Conservation (phyloP, 2,888 invertebrate genomes). For the Melinaea menophilus region DNA sequence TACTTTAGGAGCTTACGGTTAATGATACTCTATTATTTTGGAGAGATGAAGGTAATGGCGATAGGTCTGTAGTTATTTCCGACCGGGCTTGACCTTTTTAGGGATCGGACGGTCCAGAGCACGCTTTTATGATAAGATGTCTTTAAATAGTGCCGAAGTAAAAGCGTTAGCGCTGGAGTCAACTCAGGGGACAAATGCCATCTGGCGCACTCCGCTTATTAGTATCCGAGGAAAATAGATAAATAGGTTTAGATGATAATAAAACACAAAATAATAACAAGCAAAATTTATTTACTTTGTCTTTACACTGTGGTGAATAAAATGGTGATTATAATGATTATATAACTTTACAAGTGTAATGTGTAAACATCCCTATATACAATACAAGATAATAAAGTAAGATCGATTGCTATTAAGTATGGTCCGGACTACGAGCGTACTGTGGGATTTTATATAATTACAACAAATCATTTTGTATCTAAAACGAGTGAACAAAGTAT, state of each 20-base stretch:
- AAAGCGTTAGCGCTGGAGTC: too few species aligned
- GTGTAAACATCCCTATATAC: constrained; percentile 61
- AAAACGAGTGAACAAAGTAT: background rate
- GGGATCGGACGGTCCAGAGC: too few species aligned
- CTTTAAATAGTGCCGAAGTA: too few species aligned
- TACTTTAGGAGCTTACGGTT: too few species aligned
- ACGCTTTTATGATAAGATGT: too few species aligned
- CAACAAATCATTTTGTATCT: background rate
- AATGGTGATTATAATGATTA: constrained; percentile 52
- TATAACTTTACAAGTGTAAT: constrained; percentile 52
- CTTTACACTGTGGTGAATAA: constrained; percentile 62
- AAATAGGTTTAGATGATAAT: constrained; percentile 15
- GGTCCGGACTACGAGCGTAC: background rate
- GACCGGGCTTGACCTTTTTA: too few species aligned
- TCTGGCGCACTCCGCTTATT: too few species aligned
- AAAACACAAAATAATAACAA: constrained; percentile 49
- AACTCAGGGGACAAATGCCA: too few species aligned
- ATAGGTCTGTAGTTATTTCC: too few species aligned
- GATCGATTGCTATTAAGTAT: background rate
- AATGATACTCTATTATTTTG: too few species aligned
- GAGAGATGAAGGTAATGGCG: too few species aligned
- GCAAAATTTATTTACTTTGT: constrained; percentile 60
- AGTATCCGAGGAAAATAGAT: background rate
- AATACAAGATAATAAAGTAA: constrained; percentile 11
- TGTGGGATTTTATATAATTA: background rate